A percentile compares a stretch with the other conserved stretches of the same genome.
phyloP scores from a whole-genome alignment of 2,113 vertebrate species.

The Phrynocephalus versicolor region DNA sequence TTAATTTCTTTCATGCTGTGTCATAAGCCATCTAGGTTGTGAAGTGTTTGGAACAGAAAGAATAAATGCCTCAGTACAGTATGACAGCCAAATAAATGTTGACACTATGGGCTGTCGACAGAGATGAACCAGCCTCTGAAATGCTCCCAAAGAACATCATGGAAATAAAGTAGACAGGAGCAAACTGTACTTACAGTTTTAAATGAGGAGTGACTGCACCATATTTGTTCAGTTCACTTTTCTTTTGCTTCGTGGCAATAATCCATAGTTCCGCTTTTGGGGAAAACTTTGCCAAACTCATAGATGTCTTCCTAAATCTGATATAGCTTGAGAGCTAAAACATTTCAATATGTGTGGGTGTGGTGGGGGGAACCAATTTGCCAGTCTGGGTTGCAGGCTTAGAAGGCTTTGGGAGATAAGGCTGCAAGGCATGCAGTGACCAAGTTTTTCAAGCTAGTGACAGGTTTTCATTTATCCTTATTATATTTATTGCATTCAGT shows the following conservation, averaged over 20 bases:
- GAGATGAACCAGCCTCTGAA: constrained; percentile 1
- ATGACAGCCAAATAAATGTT: constrained; percentile 43
- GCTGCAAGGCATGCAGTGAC: no score
- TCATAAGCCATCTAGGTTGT: constrained; percentile 28
- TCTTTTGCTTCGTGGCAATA: no score
- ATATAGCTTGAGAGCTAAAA: not conserved
- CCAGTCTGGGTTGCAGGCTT: not conserved
- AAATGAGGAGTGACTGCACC: not conserved
- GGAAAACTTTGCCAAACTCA: not conserved
- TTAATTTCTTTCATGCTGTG: not conserved
- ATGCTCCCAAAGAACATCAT: not conserved
- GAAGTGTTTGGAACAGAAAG: constrained; percentile 19
- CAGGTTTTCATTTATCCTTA: no score
- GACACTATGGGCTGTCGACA: constrained; percentile 27
- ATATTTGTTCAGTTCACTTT: not conserved
- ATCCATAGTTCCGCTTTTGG: no score
- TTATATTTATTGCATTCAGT: no score
- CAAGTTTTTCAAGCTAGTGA: no score
- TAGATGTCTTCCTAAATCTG: not conserved
- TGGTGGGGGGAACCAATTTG: not conserved
- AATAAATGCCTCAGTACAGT: constrained; percentile 28
- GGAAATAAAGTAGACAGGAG: not conserved
- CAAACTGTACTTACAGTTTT: not conserved
- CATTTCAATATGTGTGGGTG: no score
- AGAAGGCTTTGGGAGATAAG: not conserved